Percentiles rank a stretch among this genome's conserved stretches.
Evolutionary conservation across 2,888 invertebrate genomes (phyloP).

Genomic region (Yponomeuta evonymella): DNA sequence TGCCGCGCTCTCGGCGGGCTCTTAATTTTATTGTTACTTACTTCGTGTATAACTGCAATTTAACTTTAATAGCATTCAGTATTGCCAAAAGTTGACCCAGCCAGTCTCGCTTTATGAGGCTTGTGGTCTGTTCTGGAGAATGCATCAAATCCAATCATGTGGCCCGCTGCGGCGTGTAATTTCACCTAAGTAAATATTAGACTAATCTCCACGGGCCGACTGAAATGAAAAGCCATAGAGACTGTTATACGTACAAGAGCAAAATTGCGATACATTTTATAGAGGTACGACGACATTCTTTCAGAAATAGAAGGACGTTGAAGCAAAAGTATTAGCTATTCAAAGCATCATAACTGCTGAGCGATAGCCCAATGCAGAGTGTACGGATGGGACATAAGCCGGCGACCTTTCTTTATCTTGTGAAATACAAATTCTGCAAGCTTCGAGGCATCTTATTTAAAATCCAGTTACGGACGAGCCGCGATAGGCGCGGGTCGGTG

Average conservation of each 20-base stretch:
- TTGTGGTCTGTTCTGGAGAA: conserved; percentile 39
- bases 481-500: conserved; percentile 72
- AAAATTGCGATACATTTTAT: conserved; percentile 33
- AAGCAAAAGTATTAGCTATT: conserved; percentile 13
- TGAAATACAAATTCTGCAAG: conserved; percentile 65
- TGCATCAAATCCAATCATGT: conserved; percentile 72
- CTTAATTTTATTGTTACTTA: conserved; percentile 68
- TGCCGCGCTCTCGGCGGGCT: conserved; percentile 48
- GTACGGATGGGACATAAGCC: conserved; percentile 55
- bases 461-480: conserved; percentile 67
- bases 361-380: conserved; percentile 53
- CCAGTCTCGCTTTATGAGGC: background rate
- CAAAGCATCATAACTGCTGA: conserved; percentile 45
- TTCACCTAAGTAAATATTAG: conserved; percentile 68
- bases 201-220: conserved; percentile 54
- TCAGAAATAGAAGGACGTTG: background rate
- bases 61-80: conserved; percentile 48
- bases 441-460: conserved; percentile 72
- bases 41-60: conserved; percentile 64
- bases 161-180: conserved; percentile 57
- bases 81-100: background rate
- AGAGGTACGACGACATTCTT: conserved; percentile 5
- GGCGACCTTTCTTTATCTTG: conserved; percentile 74
- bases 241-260: background rate
- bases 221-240: conserved; percentile 35